Evolutionary conservation across 2,888 invertebrate species (phyloP), one percentile per base, ranked within the genome.

Genomic region (Stenoptilia bipunctidactyla): DNA sequence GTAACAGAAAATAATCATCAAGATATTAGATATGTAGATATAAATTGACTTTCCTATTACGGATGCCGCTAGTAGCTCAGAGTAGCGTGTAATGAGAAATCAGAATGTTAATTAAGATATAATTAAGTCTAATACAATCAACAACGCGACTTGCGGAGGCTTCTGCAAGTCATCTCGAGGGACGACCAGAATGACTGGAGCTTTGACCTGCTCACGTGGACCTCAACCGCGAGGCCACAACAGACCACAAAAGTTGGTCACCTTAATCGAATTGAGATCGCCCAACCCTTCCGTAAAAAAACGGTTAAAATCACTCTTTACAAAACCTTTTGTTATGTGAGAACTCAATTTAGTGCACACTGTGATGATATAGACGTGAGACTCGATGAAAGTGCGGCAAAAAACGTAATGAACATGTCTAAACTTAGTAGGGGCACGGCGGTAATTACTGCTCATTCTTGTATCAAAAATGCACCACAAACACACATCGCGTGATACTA

Each of bases 101-200:
- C 74, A 72, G 74, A 82, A 82, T 79, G 77, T 79, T 83, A 82
- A 83, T 82, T 82, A 82, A 79, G 80, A 79, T 77, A 77, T 79
- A 83, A 83, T 83, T 79, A 82, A 79, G 62, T 80, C 73, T 82
- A 83, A 82, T 83, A 82, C 80, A 83, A 80, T 80, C 82, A 80
- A 77, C 77, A 77, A 82, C 74, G 70, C 68, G 76, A 76, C 71
- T 74, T 74, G 66, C 69, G 69, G 67, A 68, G 68, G 72, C 74
- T 70, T 71, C 64, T 66, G 80, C 82, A 82, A 83, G 82, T 83
- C 82, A 83, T 77, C 62, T 58, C 58, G 56, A 66, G 62, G 70
- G 61, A 66, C 66, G 51, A 50, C 76, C 65, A 62, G 37, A 49
- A 13, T 56, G 56, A 15, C 37, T 34, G 60, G 76, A 72, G 52